A percentile compares a stretch with the other conserved stretches of the same genome.
These are phyloP conservation scores for Polymixis lichenea DNA, from an alignment of 2,888 invertebrate genomes.

Conservation along the genomic window DNA sequence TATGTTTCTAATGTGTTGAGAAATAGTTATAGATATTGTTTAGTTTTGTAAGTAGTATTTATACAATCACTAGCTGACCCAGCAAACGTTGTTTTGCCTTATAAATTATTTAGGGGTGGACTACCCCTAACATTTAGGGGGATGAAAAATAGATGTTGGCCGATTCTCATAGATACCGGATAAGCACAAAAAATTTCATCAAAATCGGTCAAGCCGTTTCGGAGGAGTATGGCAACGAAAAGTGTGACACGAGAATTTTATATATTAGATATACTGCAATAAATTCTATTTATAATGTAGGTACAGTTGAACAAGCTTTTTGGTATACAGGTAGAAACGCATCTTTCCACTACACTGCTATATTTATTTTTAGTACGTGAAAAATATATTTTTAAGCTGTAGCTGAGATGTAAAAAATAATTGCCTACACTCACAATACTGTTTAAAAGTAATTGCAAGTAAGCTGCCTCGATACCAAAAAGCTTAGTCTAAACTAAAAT, in stretches of 20 bases:
- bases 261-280: too few species aligned
- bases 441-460: not conserved
- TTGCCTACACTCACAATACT: not conserved
- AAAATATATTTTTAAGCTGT: not conserved
- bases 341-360: not conserved
- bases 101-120: too few species aligned
- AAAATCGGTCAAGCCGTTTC: too few species aligned
- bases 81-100: too few species aligned
- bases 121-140: too few species aligned
- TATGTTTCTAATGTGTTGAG: constrained; percentile 9
- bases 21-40: not conserved
- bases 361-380: not conserved
- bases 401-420: not conserved
- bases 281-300: not conserved
- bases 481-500: not conserved
- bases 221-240: too few species aligned
- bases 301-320: not conserved
- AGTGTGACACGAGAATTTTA: too few species aligned
- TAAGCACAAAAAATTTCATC: too few species aligned
- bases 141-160: too few species aligned
- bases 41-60: not conserved
- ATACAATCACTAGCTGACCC: too few species aligned
- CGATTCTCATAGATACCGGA: too few species aligned
- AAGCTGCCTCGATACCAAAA: not conserved
- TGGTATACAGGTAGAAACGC: not conserved